phyloP scores from a whole-genome alignment of 2,797 vertebrate species.

The Peromyscus melanophrys region DNA sequence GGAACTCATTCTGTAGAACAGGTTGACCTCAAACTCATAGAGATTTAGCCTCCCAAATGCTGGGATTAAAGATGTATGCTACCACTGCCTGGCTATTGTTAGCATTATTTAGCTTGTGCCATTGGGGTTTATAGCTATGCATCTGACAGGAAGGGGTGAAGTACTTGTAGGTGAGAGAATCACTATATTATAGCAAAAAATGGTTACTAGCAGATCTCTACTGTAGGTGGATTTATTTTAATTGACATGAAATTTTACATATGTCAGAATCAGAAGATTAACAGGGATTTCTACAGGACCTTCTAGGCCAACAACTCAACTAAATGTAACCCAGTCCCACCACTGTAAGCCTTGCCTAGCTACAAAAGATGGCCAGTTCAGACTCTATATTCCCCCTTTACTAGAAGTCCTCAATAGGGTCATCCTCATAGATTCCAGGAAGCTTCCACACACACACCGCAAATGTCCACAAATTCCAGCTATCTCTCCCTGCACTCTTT shows the following conservation, averaged over 20 bases:
- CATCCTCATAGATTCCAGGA: not conserved
- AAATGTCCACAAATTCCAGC: not conserved
- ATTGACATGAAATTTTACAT: not conserved
- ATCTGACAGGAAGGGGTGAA: not conserved
- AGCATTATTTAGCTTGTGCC: not conserved
- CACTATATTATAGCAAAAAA: not conserved
- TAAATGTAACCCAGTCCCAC: no score
- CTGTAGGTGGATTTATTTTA: conserved; percentile 38
- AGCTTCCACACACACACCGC: not conserved
- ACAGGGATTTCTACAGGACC: not conserved
- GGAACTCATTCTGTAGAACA: not conserved
- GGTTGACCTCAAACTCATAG: not conserved
- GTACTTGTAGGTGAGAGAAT: not conserved
- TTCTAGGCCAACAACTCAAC: not conserved
- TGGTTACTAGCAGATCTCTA: not conserved
- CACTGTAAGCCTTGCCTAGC: not conserved
- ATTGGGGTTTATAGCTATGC: not conserved
- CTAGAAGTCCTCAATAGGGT: not conserved
- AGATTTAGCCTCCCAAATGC: not conserved
- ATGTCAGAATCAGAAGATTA: not conserved
- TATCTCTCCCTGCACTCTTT: not conserved
- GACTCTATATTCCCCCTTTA: no score
- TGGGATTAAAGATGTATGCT: not conserved
- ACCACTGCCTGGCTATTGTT: no score
- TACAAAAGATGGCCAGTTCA: not conserved